These are phyloP conservation scores for Antigone vipio DNA, from an alignment of 2,113 vertebrate genomes.

Conservation along the genomic window DNA sequence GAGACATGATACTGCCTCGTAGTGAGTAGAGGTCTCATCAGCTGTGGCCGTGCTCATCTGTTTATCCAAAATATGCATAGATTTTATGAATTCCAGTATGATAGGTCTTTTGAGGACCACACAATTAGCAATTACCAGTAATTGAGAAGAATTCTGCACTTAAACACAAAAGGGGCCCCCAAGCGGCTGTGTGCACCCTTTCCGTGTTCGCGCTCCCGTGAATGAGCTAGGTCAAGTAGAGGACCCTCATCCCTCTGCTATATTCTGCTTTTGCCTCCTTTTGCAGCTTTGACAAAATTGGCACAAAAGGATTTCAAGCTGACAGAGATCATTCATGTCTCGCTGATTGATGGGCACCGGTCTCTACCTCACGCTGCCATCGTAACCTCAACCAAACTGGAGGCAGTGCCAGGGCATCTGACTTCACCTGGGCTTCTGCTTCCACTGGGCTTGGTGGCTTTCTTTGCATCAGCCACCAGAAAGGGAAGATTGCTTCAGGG, in stretches of 20 bases:
- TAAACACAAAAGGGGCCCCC: neutral
- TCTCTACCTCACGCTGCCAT: fast-evolving
- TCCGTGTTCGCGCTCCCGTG: neutral
- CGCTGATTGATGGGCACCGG: fast-evolving
- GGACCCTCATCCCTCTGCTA: neutral
- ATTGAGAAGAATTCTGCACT: neutral
- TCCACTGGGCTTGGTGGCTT: neutral
- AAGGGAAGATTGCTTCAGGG: neutral
- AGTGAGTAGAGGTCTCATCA: neutral
- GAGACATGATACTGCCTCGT: neutral
- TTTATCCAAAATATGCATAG: neutral
- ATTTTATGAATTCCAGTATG: neutral
- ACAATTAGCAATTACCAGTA: neutral
- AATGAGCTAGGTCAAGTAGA: neutral
- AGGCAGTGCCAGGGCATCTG: neutral
- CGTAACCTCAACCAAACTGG: fast-evolving
- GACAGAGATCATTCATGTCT: neutral
- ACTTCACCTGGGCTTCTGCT: neutral
- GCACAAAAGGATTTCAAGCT: neutral
- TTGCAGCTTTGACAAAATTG: neutral
- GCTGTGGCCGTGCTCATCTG: neutral
- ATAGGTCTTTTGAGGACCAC: neutral
- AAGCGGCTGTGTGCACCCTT: neutral
- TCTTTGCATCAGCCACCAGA: neutral
- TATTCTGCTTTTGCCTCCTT: neutral